Evolutionary conservation across 1,140 invertebrate genomes (phyloP), one percentile per base, ranked within the genome.

Genomic region (Eurosta solidaginis): DNA sequence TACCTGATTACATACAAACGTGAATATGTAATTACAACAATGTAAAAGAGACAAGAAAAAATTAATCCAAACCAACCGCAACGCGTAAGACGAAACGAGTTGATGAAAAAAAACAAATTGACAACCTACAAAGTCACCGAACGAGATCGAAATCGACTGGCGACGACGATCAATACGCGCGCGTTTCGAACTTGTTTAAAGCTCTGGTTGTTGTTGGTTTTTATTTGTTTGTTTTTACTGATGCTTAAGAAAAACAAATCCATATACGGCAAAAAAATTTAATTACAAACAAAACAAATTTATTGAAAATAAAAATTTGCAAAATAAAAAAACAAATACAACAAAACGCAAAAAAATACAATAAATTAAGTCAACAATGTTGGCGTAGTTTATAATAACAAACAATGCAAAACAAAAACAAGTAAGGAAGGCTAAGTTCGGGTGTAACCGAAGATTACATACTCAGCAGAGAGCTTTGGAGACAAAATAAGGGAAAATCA

Each of bases 81-180:
- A 5, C 33, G 29, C 17, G 33, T 22, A 40, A 40, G 59, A 20
- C 33, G 33, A 68, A 68, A 68, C 59, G 33, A 68, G 59, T 68
- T 68, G 40, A 68, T n/a, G n/a, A n/a, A n/a, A n/a, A n/a, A n/a
- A n/a, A n/a, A n/a, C n/a, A n/a, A n/a, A n/a, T n/a, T n/a, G n/a
- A 52, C 36, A 68, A 42, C 59, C 33, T 40, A 68, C 33, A 40
- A 40, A 68, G 33, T 36, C 59, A 40, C 33, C 59, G 59, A 68
- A 68, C 59, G 33, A 68, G 59, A 68, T 68, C 59, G 59, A 68
- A 68, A 68, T 42, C 59, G 33, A 68, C 33, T n/a, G 59, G n/a
- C n/a, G n/a, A n/a, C n/a, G n/a, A 36, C 59, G 59, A 68, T 68
- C 33, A 68, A 68, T 68, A 33, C 20, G 59, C 59, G 59, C 59